Evolutionary conservation across 2,888 invertebrate species (phyloP).

Genomic region (Drosophila demipolita): DNA sequence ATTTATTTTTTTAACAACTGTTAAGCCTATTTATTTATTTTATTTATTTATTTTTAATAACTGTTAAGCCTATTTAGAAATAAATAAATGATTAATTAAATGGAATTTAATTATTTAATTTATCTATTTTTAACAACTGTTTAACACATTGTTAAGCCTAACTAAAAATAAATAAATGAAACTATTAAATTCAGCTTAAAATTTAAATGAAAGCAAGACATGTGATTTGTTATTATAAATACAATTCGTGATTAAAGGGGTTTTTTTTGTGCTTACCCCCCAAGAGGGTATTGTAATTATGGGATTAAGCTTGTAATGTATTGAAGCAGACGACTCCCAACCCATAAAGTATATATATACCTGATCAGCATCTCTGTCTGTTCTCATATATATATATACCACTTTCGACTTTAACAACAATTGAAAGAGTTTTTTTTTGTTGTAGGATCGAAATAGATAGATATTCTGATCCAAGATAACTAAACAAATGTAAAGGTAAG

Average conservation of each 20-base stretch:
- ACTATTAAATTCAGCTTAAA: neutral
- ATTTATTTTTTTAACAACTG: neutral
- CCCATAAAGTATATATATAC: neutral
- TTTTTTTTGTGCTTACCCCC: neutral
- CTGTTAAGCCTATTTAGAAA: neutral
- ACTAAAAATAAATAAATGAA: neutral
- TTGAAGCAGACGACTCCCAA: neutral
- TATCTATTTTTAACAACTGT: neutral
- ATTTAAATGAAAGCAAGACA: neutral
- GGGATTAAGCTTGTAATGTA: neutral
- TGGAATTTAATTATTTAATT: neutral
- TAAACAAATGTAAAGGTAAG: neutral
- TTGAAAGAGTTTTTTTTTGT: neutral
- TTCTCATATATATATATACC: neutral
- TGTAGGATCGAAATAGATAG: no score
- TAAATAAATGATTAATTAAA: neutral
- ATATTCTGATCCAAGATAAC: neutral
- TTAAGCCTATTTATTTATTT: neutral
- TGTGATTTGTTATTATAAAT: conserved; percentile 5
- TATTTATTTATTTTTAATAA: neutral
- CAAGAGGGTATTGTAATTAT: neutral
- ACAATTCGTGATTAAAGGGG: neutral
- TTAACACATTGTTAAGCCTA: neutral
- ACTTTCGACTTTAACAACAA: neutral
- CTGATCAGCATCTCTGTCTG: neutral